These are phyloP conservation scores for Syritta pipiens DNA, from an alignment of 2,888 invertebrate genomes.

Conservation along the genomic window DNA sequence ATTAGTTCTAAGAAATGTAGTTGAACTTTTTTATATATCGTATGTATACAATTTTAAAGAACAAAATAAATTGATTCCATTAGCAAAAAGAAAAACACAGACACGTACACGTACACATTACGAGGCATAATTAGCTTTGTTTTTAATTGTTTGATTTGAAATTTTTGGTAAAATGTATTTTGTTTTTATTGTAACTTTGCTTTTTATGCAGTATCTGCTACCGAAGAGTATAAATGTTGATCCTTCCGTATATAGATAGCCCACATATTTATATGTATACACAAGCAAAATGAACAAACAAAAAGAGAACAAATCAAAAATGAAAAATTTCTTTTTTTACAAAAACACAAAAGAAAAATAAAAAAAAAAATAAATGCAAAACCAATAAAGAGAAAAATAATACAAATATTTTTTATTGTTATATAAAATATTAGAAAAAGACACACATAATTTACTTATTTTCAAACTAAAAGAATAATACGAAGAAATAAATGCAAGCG, in stretches of 20 bases:
- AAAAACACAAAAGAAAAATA: conserved; percentile 34
- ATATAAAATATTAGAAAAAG: conserved; percentile 18
- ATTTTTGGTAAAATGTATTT: no score
- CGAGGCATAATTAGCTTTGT: conserved; percentile 9
- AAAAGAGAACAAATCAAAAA: no score
- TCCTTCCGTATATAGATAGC: conserved; percentile 65
- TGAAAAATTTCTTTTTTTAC: conserved; percentile 42
- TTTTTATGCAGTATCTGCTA: conserved; percentile 66
- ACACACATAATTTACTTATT: background rate
- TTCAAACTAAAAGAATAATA: conserved; percentile 5
- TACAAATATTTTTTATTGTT: conserved; percentile 53
- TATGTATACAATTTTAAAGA: conserved; percentile 39
- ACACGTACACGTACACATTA: conserved; percentile 17
- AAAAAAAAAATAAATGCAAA: conserved; percentile 22
- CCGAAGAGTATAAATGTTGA: conserved; percentile 66
- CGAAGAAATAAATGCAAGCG: background rate
- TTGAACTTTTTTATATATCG: conserved; percentile 62
- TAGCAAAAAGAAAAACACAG: conserved; percentile 24
- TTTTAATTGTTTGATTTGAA: background rate
- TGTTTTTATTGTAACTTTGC: conserved; percentile 7
- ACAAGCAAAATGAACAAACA: conserved; percentile 25
- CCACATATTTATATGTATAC: conserved; percentile 53
- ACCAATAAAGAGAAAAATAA: conserved; percentile 23
- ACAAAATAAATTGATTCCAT: conserved; percentile 27
- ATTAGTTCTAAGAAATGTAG: conserved; percentile 62